Percentiles rank a stretch among this genome's conserved stretches.
Evolutionary conservation across 2,888 invertebrate species (phyloP).

Genomic region (Lasioglossum vierecki): DNA sequence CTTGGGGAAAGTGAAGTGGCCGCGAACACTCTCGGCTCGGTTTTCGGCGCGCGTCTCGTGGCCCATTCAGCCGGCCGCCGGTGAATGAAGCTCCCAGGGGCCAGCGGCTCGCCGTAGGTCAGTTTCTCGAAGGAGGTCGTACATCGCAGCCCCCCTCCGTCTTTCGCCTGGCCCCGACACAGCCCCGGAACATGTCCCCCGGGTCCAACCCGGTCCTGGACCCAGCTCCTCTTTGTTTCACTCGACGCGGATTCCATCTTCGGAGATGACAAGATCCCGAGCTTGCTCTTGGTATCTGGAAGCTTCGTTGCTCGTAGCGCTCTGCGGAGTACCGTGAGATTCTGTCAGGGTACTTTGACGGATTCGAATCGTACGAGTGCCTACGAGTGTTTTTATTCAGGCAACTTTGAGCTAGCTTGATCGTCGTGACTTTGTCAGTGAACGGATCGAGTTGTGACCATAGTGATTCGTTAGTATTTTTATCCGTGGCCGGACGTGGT

Average conservation of each 20-base stretch:
- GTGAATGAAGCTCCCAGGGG: slow-evolving; percentile 61
- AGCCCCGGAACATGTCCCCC: slow-evolving; percentile 34
- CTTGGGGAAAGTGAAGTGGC: slow-evolving; percentile 35
- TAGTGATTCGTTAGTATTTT: slow-evolving; percentile 20
- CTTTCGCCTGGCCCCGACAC: background rate
- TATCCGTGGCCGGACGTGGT: background rate
- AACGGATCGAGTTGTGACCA: slow-evolving; percentile 10
- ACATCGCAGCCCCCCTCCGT: background rate
- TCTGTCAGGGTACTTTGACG: background rate
- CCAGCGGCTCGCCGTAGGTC: slow-evolving; percentile 66
- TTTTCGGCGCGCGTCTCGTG: slow-evolving; percentile 12
- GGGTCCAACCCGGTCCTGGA: slow-evolving; percentile 10
- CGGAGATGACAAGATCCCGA: slow-evolving; percentile 39
- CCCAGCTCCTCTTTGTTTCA: background rate
- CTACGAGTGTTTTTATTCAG: background rate
- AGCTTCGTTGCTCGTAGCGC: slow-evolving; percentile 6
- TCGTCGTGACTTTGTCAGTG: background rate
- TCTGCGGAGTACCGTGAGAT: background rate
- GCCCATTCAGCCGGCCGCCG: slow-evolving; percentile 39
- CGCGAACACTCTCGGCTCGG: background rate
- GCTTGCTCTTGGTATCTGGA: slow-evolving; percentile 13
- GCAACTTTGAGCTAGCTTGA: background rate
- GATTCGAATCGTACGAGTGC: background rate
- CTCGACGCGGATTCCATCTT: slow-evolving; percentile 8
- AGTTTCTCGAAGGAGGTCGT: slow-evolving; percentile 56